Base-by-base conservation (phyloP, 1,140 invertebrate species). In the Leucophenga varia region DNA sequence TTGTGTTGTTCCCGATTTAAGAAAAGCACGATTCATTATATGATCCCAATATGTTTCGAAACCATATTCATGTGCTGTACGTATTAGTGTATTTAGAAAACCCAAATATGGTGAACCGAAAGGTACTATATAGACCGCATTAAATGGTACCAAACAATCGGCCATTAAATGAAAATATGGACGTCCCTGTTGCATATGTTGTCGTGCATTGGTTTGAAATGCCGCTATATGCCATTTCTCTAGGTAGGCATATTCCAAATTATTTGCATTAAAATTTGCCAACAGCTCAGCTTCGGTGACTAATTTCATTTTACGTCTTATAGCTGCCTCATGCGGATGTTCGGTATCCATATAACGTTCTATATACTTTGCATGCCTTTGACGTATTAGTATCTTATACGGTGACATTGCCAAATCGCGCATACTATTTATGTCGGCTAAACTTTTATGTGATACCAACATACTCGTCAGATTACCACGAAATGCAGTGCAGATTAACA, bases 81-180 rank as follows among this genome's bases (percentile, higher is more conserved):
- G 55, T 12, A 74, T 52, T 1, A 74, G 43, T 0, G 16, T 41
- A 43, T 74, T 60, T 5, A 74, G 37, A 21, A 55, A 67, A 3
- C 72, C 68, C 40, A 74, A 39, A 38, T 74, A 74, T 14, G 72
- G 72, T 2, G 71, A 74, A 0, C 72, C 72, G 28, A 68, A 71
- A 6, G 68, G 68, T 12, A 72, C 63, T 1, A 63, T 74, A 21
- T 74, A 74, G 2, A 72, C 72, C 1, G 60, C 64, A 22, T 72
- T 60, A 35, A 65, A 74, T 0, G 72, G 72, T 9, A 74, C 67
- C 47, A 74, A 52, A 36, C 71, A 74, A 47, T 51, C 60, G 5
- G 49, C 39, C 72, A 74, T 74, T n/a, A 69, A 48, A 42, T 74
- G 68, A 14, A 55, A 74, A 3, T 59, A 16, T 0, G 68, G 71